A percentile compares a stretch with the other conserved stretches of the same genome.
phyloP scores from a whole-genome alignment of 2,113 vertebrate species.

The Polyodon spathula region DNA sequence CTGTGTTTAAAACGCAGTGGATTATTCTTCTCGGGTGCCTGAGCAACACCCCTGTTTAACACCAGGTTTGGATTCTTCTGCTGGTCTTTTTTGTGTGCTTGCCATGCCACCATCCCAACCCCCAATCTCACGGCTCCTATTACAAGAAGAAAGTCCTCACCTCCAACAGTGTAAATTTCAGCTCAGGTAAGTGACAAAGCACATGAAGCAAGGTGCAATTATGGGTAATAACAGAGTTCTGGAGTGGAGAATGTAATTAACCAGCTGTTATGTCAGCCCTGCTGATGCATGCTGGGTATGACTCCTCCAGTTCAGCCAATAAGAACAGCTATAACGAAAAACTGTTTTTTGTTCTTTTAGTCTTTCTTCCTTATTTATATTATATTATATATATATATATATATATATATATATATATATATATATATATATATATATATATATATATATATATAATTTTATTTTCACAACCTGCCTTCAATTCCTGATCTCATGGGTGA shows the following conservation, averaged over 20 bases:
- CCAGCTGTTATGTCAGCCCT: slow-evolving; percentile 28
- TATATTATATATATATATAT: background rate
- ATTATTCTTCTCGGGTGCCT: too few relatives aligned
- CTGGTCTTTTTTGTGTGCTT: background rate
- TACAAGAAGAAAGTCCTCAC: background rate
- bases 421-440: background rate
- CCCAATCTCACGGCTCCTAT: background rate
- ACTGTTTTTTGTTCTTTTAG: too few relatives aligned
- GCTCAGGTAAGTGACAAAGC: slow-evolving; percentile 29
- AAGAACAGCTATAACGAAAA: background rate
- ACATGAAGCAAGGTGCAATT: slow-evolving; percentile 33
- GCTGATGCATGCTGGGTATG: slow-evolving; percentile 23
- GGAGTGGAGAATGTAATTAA: slow-evolving; percentile 32
- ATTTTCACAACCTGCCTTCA: background rate
- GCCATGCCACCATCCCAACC: background rate
- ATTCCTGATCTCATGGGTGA: background rate
- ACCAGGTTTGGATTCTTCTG: background rate
- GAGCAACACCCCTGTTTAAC: slow-evolving; percentile 1
- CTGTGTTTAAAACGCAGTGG: too few relatives aligned
- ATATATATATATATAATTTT: too few relatives aligned
- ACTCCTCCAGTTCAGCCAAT: slow-evolving; percentile 16
- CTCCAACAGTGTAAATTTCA: slow-evolving; percentile 18
- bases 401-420: background rate
- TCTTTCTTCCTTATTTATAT: background rate
- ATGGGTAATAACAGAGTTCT: slow-evolving; percentile 28